A percentile compares a stretch with the other conserved stretches of the same genome.
These are phyloP conservation scores for Vireo altiloquus DNA, from an alignment of 2,113 vertebrate genomes.

Conservation along the genomic window DNA sequence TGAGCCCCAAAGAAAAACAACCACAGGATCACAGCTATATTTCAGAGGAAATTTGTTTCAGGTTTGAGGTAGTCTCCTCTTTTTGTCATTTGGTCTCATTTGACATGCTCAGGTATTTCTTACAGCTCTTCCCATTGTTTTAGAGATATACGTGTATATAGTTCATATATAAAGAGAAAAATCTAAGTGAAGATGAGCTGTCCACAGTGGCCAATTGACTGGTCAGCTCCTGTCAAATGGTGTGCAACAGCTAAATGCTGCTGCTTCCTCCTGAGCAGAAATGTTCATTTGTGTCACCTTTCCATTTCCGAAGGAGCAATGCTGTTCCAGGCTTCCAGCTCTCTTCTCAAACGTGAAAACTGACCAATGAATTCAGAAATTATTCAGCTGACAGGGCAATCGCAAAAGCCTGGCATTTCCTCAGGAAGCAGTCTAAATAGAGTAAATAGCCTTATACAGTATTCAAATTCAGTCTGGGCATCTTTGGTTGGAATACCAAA, in stretches of 20 bases:
- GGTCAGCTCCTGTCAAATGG: background rate
- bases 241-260: background rate
- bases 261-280: background rate
- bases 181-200: background rate
- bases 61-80: background rate
- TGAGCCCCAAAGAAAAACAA: constrained; percentile 18
- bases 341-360: background rate
- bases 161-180: background rate
- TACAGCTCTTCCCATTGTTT: background rate
- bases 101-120: background rate
- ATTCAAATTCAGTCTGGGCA: background rate
- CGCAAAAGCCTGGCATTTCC: background rate
- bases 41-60: background rate
- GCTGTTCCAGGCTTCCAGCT: background rate
- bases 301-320: background rate
- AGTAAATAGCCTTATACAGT: background rate
- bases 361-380: background rate
- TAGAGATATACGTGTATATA: background rate
- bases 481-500: background rate
- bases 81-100: background rate
- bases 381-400: background rate
- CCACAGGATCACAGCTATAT: background rate
- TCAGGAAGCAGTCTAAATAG: background rate
- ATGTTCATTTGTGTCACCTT: background rate
- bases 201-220: background rate